phyloP scores from a whole-genome alignment of 1,140 invertebrate genomes.

The Thaumatotibia leucotreta region DNA sequence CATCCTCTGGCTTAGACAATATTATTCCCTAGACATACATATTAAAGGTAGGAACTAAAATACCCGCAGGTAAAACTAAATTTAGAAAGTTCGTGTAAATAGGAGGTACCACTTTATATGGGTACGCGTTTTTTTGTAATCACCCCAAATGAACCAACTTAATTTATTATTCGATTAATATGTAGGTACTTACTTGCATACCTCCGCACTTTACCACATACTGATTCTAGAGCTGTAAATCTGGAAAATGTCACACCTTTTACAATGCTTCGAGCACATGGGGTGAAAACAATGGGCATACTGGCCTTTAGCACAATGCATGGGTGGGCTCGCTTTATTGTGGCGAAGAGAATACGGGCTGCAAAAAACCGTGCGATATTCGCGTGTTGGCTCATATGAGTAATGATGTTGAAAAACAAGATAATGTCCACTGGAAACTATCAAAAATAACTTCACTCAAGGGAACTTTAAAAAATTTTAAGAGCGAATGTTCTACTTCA shows the following conservation, averaged over 20 bases:
- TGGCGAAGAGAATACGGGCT: neutral
- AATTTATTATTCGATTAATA: no score
- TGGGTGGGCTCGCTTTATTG: conserved; percentile 40
- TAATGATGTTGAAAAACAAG: neutral
- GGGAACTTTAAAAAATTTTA: no score
- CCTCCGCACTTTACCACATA: neutral
- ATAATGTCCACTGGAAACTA: neutral
- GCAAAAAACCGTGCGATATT: neutral
- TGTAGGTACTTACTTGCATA: no score
- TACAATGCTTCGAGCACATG: conserved; percentile 25
- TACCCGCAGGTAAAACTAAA: no score
- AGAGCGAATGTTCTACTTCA: no score
- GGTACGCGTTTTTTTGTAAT: no score
- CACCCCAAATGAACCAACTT: no score
- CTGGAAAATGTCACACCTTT: conserved; percentile 47
- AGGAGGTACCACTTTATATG: no score
- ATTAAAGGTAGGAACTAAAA: no score
- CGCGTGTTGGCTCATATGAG: neutral
- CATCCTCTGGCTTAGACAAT: no score
- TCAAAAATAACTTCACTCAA: neutral
- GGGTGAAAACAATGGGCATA: conserved; percentile 40
- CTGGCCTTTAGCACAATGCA: conserved; percentile 37
- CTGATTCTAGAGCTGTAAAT: conserved; percentile 21
- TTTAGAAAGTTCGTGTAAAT: no score
- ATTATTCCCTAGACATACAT: no score